Conservation (phyloP, 2,888 invertebrate species). For the Nomada flava region DNA sequence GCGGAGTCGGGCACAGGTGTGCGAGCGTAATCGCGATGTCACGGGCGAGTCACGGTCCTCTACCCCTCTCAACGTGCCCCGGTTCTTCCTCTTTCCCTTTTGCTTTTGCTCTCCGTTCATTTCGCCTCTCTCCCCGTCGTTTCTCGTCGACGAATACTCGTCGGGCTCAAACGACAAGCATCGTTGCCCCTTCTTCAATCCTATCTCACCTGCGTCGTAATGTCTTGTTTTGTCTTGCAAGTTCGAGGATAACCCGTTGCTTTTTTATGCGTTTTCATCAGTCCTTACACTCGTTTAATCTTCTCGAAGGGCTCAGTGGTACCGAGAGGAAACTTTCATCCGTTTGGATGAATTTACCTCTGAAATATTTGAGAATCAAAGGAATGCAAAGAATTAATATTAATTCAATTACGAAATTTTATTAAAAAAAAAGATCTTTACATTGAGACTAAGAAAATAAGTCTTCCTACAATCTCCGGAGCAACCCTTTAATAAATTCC, state of each 20-base stretch:
- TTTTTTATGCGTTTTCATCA: slow-evolving; percentile 61
- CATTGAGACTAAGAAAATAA: no score
- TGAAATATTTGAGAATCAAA: no score
- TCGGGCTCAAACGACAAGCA: slow-evolving; percentile 23
- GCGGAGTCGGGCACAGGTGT: slow-evolving; percentile 78
- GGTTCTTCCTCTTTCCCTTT: slow-evolving; percentile 46
- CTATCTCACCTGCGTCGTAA: slow-evolving; percentile 64
- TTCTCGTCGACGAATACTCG: slow-evolving; percentile 14
- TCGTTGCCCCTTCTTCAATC: slow-evolving; percentile 54
- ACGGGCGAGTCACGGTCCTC: slow-evolving; percentile 81
- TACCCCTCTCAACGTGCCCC: slow-evolving; percentile 43
- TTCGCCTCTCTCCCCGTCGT: slow-evolving; percentile 20
- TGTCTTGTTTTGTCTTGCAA: slow-evolving; percentile 71
- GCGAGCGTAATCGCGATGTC: slow-evolving; percentile 83
- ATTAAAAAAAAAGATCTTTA: no score
- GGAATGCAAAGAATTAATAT: no score
- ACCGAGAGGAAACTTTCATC: no score
- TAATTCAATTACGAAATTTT: no score
- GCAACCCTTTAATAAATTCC: no score
- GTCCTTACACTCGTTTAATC: neutral
- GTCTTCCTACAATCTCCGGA: no score
- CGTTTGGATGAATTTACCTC: no score
- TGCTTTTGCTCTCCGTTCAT: slow-evolving; percentile 45
- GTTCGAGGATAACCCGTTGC: slow-evolving; percentile 63
- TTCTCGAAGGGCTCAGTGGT: no score